These are phyloP conservation scores for Pachyuromys duprasi DNA, from an alignment of 2,797 vertebrate genomes.

Conservation along the genomic window DNA sequence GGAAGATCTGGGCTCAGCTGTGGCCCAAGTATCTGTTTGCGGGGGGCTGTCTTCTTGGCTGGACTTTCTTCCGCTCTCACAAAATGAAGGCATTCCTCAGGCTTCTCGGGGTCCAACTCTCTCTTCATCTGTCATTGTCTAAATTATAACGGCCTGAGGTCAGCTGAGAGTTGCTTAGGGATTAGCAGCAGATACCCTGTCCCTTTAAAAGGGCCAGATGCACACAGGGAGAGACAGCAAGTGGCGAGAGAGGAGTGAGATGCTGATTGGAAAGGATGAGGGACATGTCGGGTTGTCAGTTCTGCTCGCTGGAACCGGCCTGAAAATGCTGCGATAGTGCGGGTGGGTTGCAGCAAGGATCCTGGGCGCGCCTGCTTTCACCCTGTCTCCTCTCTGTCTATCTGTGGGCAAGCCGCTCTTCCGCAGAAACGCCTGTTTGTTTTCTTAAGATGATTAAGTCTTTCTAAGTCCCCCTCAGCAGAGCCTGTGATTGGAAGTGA, in stretches of 20 bases:
- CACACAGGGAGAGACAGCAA: constrained; percentile 68
- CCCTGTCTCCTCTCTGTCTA: constrained; percentile 72
- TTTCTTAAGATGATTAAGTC: constrained; percentile 89
- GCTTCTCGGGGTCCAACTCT: background rate
- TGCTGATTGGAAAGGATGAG: constrained; percentile 84
- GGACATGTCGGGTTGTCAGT: constrained; percentile 84
- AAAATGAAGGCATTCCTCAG: background rate
- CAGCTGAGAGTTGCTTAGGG: background rate
- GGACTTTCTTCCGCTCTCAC: background rate
- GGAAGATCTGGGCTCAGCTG: background rate
- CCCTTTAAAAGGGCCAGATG: constrained; percentile 16
- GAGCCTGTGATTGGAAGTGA: constrained; percentile 89
- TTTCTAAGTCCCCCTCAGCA: constrained; percentile 86
- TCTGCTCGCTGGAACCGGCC: constrained; percentile 69
- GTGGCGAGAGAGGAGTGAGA: constrained; percentile 70
- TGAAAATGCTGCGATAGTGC: constrained; percentile 50
- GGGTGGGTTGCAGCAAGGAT: constrained; percentile 75
- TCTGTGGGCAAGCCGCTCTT: constrained; percentile 45
- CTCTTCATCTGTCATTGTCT: constrained; percentile 7
- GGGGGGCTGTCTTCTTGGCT: background rate
- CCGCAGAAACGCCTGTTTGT: constrained; percentile 79
- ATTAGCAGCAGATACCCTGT: background rate
- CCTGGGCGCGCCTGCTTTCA: constrained; percentile 81
- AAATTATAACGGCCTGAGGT: background rate
- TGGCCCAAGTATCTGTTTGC: background rate